Evolutionary conservation across 2,888 invertebrate genomes (phyloP).

Genomic region (Colletes collaris): DNA sequence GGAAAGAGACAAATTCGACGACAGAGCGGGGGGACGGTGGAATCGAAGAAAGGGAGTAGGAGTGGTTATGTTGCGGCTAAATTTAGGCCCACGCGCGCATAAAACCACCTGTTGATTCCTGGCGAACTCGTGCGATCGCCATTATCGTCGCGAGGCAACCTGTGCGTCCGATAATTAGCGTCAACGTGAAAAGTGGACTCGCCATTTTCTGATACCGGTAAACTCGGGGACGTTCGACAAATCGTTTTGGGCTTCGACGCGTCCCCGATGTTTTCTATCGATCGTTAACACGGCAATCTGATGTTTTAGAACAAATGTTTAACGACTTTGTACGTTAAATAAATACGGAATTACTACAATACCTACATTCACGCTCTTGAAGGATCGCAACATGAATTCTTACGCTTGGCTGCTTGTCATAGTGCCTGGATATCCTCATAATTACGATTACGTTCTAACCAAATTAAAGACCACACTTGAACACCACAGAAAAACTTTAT

Average conservation of each 20-base stretch:
- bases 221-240: neutral
- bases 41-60: conserved; percentile 47
- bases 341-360: too few species aligned
- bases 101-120: conserved; percentile 68
- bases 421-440: too few species aligned
- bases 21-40: conserved; percentile 11
- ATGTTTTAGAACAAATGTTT: too few species aligned
- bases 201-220: neutral
- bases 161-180: conserved; percentile 29
- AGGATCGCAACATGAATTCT: too few species aligned
- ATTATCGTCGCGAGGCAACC: conserved; percentile 36
- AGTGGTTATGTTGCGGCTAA: conserved; percentile 60
- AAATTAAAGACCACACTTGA: too few species aligned
- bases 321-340: too few species aligned
- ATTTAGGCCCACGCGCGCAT: conserved; percentile 65
- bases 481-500: too few species aligned
- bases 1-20: conserved; percentile 41
- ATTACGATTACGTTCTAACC: too few species aligned
- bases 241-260: neutral
- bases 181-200: conserved; percentile 20
- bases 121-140: conserved; percentile 39
- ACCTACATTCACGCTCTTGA: too few species aligned
- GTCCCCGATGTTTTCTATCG: neutral
- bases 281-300: neutral
- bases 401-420: too few species aligned